Evolutionary conservation across 1,140 invertebrate species (phyloP).

Genomic region (Onthophagus taurus): DNA sequence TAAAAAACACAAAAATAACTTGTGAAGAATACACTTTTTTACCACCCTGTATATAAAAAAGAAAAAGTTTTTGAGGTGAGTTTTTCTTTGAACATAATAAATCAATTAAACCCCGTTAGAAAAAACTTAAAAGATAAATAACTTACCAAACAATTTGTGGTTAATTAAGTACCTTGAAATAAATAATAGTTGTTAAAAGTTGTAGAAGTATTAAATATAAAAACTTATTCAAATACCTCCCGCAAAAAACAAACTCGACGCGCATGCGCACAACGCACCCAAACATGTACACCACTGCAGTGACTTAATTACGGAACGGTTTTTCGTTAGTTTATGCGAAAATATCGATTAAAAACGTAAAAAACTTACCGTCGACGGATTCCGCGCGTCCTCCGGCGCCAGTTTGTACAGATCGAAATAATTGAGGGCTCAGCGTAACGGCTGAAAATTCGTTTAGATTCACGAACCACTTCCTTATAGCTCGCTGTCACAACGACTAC

Average conservation of each 20-base stretch:
- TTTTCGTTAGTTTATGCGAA: too few relatives aligned
- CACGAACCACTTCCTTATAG: constrained; percentile 8
- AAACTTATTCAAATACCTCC: constrained; percentile 14
- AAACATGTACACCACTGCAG: constrained; percentile 27
- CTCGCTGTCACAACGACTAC: constrained; percentile 20
- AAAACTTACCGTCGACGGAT: constrained; percentile 17
- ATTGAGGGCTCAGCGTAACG: too few relatives aligned
- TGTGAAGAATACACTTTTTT: too few relatives aligned
- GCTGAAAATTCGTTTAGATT: constrained; percentile 7
- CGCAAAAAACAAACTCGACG: constrained; percentile 16
- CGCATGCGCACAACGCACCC: constrained; percentile 19
- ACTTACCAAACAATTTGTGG: too few relatives aligned
- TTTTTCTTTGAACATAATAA: too few relatives aligned
- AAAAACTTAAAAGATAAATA: too few relatives aligned
- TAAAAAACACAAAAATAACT: too few relatives aligned
- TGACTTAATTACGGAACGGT: constrained; percentile 15
- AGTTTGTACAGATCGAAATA: too few relatives aligned
- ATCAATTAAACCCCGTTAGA: too few relatives aligned
- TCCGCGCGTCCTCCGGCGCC: constrained; percentile 5
- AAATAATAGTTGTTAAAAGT: not conserved
- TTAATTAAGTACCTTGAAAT: not conserved
- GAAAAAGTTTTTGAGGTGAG: too few relatives aligned
- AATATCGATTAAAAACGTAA: constrained; percentile 11
- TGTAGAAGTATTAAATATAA: constrained; percentile 9
- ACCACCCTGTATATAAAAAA: too few relatives aligned